A percentile compares a stretch with the other conserved stretches of the same genome.
Conservation (phyloP, 2,797 vertebrate genomes). For the Danio kyathit region DNA sequence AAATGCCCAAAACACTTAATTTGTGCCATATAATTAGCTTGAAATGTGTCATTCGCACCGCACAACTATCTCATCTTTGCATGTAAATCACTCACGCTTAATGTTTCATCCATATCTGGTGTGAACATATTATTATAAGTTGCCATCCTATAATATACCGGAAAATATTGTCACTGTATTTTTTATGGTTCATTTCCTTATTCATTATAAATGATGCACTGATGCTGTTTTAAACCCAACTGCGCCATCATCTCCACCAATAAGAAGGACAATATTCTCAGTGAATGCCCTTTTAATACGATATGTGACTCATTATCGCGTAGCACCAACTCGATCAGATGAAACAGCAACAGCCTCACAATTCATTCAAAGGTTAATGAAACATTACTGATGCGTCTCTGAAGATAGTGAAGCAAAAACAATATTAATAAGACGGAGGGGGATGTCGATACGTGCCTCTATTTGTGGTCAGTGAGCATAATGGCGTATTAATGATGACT, state of each 20-base stretch:
- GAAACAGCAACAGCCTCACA: slow-evolving; percentile 18
- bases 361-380: slow-evolving; percentile 34
- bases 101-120: no score
- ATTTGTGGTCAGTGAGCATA: slow-evolving; percentile 27
- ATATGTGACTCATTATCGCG: not conserved
- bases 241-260: not conserved
- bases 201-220: no score
- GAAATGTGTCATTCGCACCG: no score
- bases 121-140: no score
- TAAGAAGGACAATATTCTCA: not conserved
- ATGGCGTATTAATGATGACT: slow-evolving; percentile 40
- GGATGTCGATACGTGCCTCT: slow-evolving; percentile 12
- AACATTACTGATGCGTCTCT: slow-evolving; percentile 5
- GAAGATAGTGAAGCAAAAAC: not conserved
- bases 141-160: no score
- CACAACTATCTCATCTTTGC: no score
- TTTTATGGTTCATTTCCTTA: no score
- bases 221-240: not conserved
- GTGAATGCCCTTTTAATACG: not conserved
- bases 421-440: slow-evolving; percentile 28
- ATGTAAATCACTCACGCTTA: no score
- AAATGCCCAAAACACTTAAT: no score
- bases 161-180: no score
- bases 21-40: no score
- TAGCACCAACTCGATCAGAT: not conserved